phyloP scores from a whole-genome alignment of 2,113 vertebrate species.

The Neotragus pygmaeus region DNA sequence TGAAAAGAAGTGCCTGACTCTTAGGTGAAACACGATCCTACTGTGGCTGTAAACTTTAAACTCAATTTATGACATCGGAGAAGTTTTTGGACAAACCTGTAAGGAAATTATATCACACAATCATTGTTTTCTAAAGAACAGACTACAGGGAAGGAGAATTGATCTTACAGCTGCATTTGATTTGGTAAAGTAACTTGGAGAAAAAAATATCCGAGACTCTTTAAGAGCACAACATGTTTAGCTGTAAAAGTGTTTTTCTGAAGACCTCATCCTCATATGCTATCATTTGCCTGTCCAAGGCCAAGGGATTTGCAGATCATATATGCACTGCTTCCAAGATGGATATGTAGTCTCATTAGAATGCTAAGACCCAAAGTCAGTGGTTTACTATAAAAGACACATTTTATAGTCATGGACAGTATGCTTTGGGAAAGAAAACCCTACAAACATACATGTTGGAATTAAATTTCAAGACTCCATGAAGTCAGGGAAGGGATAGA shows the following conservation, averaged over 20 bases:
- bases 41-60: slow-evolving; percentile 75
- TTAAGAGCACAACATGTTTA: slow-evolving; percentile 77
- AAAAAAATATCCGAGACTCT: slow-evolving; percentile 57
- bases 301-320: slow-evolving; percentile 57
- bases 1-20: slow-evolving; percentile 61
- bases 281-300: slow-evolving; percentile 65
- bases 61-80: slow-evolving; percentile 78
- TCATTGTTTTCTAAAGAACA: slow-evolving; percentile 78
- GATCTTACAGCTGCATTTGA: slow-evolving; percentile 81
- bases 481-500: slow-evolving; percentile 12
- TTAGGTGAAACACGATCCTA: slow-evolving; percentile 77
- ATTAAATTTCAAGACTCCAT: slow-evolving; percentile 50
- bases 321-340: slow-evolving; percentile 53
- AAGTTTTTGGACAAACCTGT: slow-evolving; percentile 81
- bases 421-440: slow-evolving; percentile 16
- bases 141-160: slow-evolving; percentile 75
- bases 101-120: slow-evolving; percentile 79
- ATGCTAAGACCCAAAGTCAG: slow-evolving; percentile 48
- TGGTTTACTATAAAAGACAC: slow-evolving; percentile 65
- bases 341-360: slow-evolving; percentile 59
- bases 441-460: slow-evolving; percentile 1
- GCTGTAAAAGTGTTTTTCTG: slow-evolving; percentile 76
- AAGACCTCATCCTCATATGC: slow-evolving; percentile 61
- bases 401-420: slow-evolving; percentile 44
- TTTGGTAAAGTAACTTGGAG: slow-evolving; percentile 80